These are phyloP conservation scores for Metallyticus violacea DNA, from an alignment of 2,888 invertebrate genomes.

Conservation along the genomic window DNA sequence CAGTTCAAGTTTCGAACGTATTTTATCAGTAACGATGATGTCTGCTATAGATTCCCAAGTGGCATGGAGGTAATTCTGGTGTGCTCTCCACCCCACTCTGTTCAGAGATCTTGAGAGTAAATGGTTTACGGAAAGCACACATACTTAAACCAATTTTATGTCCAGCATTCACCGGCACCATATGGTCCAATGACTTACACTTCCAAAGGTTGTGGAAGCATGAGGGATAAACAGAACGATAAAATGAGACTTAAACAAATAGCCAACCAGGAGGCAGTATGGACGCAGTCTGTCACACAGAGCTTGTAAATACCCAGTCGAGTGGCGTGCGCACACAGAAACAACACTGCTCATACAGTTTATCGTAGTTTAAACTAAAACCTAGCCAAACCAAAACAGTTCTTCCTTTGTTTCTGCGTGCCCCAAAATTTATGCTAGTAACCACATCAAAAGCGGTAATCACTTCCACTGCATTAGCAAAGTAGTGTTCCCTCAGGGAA, in stretches of 20 bases:
- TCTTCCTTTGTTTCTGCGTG: not conserved
- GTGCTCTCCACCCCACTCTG: too few relatives aligned
- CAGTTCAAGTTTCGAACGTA: too few relatives aligned
- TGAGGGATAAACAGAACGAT: not conserved
- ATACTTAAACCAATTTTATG: too few relatives aligned
- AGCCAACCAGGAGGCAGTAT: not conserved
- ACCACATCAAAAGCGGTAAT: not conserved
- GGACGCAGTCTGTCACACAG: slow-evolving; percentile 6
- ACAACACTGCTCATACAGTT: not conserved
- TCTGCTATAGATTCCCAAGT: too few relatives aligned
- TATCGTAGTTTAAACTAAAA: not conserved
- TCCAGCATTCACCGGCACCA: not conserved
- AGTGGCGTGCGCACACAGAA: not conserved
- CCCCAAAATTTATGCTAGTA: not conserved
- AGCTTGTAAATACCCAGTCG: not conserved
- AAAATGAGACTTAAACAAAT: not conserved
- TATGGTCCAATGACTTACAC: not conserved
- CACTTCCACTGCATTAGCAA: not conserved
- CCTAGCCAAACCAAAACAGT: not conserved
- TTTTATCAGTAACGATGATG: too few relatives aligned
- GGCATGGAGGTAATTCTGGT: not conserved
- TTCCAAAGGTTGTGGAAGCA: not conserved
- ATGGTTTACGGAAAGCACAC: not conserved
- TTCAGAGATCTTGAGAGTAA: too few relatives aligned
- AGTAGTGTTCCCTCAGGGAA: too few relatives aligned